Conservation (phyloP, 2,113 vertebrate species). For the Hippocampus comes region DNA sequence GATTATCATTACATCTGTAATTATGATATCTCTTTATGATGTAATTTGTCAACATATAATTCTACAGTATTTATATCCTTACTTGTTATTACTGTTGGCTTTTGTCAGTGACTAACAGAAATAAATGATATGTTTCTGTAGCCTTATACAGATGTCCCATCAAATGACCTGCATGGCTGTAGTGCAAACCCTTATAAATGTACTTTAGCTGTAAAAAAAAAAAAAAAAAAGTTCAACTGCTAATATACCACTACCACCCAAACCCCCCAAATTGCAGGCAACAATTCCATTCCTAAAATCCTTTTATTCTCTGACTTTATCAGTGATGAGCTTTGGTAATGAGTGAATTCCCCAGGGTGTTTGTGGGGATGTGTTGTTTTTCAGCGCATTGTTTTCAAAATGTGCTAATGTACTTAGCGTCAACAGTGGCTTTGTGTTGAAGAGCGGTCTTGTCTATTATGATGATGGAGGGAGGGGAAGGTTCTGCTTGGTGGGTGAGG, state of each 20-base stretch:
- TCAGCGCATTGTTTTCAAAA: conserved; percentile 25
- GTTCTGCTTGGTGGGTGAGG: no score
- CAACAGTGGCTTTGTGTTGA: conserved; percentile 33
- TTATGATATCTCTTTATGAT: neutral
- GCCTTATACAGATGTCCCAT: no score
- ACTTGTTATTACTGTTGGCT: no score
- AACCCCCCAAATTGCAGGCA: conserved; percentile 8
- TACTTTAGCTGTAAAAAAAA: conserved; percentile 3
- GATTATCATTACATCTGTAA: neutral
- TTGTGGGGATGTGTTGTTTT: conserved; percentile 37
- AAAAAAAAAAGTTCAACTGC: neutral
- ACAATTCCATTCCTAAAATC: conserved; percentile 17
- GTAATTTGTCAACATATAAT: no score
- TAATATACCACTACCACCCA: conserved; percentile 2
- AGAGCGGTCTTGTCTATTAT: conserved; percentile 16
- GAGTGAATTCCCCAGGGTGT: conserved; percentile 34
- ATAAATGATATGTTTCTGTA: neutral
- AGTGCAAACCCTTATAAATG: no score
- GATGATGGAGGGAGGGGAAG: neutral
- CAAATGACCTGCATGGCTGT: neutral
- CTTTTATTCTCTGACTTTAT: conserved; percentile 28
- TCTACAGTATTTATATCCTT: no score
- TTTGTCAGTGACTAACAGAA: no score
- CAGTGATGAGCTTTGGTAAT: conserved; percentile 31
- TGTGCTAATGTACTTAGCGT: conserved; percentile 45